A percentile compares a stretch with the other conserved stretches of the same genome.
phyloP scores from a whole-genome alignment of 2,113 vertebrate species.

The Panurus biarmicus region DNA sequence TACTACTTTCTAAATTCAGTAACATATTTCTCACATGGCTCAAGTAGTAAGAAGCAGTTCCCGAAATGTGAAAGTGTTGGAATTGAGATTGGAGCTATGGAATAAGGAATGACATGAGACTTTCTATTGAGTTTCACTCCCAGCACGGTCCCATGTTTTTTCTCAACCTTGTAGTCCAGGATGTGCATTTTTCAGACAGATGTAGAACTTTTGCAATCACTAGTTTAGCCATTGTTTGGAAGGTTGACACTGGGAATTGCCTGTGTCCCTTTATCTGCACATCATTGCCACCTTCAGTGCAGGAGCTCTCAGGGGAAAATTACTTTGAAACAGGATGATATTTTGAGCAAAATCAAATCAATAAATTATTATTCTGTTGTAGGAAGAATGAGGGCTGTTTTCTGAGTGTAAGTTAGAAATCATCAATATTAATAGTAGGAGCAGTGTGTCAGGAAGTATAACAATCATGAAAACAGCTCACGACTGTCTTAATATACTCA shows the following conservation, averaged over 20 bases:
- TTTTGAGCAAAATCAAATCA: neutral
- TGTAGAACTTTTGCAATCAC: neutral
- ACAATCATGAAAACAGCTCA: neutral
- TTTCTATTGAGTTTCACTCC: neutral
- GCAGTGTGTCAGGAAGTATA: neutral
- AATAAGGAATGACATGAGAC: neutral
- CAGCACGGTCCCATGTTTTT: neutral
- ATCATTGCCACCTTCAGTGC: neutral
- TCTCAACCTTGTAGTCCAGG: neutral
- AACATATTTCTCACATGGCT: neutral
- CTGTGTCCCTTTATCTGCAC: neutral
- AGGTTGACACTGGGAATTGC: neutral
- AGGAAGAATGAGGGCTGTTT: neutral
- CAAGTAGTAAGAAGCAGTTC: neutral
- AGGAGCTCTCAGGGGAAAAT: neutral
- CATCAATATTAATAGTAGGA: conserved; percentile 26
- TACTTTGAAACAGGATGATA: neutral
- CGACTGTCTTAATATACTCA: neutral
- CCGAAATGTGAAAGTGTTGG: neutral
- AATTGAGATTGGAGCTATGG: neutral
- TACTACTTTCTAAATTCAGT: conserved; percentile 41
- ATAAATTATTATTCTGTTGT: neutral
- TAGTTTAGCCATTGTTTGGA: neutral
- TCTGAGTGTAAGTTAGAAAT: conserved; percentile 9
- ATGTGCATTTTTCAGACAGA: neutral